Evolutionary conservation across 35 echinoderm and acorn worm species (phyloP), one percentile per base, ranked within the genome.

Genomic region (Nesometra sesokonis): DNA sequence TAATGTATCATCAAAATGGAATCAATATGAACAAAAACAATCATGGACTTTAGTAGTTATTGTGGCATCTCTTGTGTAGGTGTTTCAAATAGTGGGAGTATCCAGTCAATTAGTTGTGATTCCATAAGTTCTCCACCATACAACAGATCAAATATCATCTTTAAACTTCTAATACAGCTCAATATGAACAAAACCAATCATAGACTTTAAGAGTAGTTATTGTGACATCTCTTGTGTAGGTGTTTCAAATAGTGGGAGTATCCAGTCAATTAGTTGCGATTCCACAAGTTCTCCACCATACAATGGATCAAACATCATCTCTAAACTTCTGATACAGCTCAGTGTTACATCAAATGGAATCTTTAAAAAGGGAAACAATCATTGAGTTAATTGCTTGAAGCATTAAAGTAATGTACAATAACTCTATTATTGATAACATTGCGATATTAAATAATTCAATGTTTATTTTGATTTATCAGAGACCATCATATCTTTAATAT

Each of bases 81-180:
- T n/a, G n/a, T n/a, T n/a, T n/a, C n/a, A n/a, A n/a, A n/a, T n/a
- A n/a, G n/a, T n/a, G n/a, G n/a, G n/a, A n/a, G n/a, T n/a, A n/a
- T n/a, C n/a, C n/a, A n/a, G n/a, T n/a, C n/a, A n/a, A n/a, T n/a
- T n/a, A n/a, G n/a, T 78, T 97, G 93, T 35, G 35, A 83, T 30
- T 89, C 91, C 46, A 87, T 91, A 31, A 97, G 82, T 77, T 89
- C 91, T 67, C 91, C 89, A 21, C 95, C 95, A 77, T 89, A 91
- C 46, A 89, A 93, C 0, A 89, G 95, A 91, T 97, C 95, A 93
- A 97, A 97, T n/a, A 97, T 40, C 89, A 93, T 91, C 84, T 97
- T 89, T 32, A 97, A 79, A 46, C 82, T 87, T 52, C 89, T 84
- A 32, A 97, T 97, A n/a, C n/a, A n/a, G n/a, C n/a, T n/a, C n/a